These are phyloP conservation scores for Smithornis capensis DNA, from an alignment of 2,113 vertebrate species.

Conservation along the genomic window DNA sequence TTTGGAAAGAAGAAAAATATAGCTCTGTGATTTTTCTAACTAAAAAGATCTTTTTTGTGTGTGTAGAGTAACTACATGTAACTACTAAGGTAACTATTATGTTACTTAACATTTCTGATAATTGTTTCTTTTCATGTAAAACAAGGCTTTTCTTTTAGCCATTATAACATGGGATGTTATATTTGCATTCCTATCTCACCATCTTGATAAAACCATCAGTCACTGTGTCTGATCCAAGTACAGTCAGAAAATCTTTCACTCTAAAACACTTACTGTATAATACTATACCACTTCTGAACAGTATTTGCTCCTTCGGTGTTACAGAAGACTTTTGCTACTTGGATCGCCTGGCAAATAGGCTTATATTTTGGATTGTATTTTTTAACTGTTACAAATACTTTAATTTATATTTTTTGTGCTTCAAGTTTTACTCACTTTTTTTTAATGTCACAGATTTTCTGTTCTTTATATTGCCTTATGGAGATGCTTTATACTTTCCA, in stretches of 20 bases:
- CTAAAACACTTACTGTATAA: not conserved
- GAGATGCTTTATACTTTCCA: not conserved
- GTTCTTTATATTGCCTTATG: not conserved
- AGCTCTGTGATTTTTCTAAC: conserved; percentile 73
- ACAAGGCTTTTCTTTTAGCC: not conserved
- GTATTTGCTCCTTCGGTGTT: not conserved
- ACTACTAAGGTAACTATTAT: not conserved
- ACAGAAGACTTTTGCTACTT: not conserved
- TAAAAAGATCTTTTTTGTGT: conserved; percentile 54
- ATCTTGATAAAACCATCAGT: not conserved
- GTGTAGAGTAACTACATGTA: not conserved
- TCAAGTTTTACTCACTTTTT: not conserved
- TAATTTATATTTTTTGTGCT: not conserved
- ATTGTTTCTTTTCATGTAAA: not conserved
- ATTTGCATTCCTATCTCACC: not conserved
- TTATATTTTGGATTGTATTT: not conserved
- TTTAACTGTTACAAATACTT: not conserved
- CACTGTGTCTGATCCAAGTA: not conserved
- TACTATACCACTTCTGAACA: not conserved
- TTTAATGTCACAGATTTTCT: not conserved
- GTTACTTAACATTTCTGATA: not conserved
- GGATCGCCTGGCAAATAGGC: not conserved
- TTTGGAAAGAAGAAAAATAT: conserved; percentile 42
- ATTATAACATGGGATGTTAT: not conserved
- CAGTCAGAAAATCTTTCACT: not conserved